phyloP scores from a whole-genome alignment of 1,140 invertebrate species.

The Zaprionus kolodkinae region DNA sequence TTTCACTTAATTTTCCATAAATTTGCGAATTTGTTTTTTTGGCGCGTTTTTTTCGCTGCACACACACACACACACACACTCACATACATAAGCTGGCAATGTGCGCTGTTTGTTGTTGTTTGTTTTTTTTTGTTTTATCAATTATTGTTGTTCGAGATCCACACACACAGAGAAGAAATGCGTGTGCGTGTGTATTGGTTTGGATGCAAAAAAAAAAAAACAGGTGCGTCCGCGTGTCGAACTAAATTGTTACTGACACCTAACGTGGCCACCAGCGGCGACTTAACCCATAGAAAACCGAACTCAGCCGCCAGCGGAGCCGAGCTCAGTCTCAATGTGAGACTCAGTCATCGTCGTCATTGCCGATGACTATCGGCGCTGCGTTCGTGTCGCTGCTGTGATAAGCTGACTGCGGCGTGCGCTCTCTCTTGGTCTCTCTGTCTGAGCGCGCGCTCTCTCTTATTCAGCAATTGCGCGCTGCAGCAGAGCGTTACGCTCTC shows the following conservation, averaged over 20 bases:
- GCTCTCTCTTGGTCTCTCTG: not conserved
- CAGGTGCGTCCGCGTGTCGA: constrained; percentile 69
- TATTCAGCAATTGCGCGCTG: constrained; percentile 42
- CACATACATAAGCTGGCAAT: constrained; percentile 14
- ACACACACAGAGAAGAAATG: constrained; percentile 38
- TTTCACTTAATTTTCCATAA: not conserved
- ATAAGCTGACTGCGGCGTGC: constrained; percentile 29
- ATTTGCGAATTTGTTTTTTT: not conserved
- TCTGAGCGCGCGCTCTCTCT: not conserved
- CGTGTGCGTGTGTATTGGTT: constrained; percentile 22
- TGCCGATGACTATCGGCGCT: constrained; percentile 26
- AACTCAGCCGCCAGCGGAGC: constrained; percentile 28
- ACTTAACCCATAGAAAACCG: constrained; percentile 59
- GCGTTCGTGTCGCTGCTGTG: constrained; percentile 14
- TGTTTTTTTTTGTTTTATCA: too few species aligned
- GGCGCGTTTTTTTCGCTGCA: not conserved
- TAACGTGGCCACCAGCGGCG: constrained; percentile 69
- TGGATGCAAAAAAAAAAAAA: constrained; percentile 44
- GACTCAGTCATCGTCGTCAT: constrained; percentile 33
- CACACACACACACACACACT: constrained; percentile 12
- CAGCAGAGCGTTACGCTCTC: not conserved
- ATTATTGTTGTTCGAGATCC: constrained; percentile 8
- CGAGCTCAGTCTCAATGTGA: constrained; percentile 11
- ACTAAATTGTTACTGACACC: constrained; percentile 80
- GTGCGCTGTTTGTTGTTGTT: constrained; percentile 13